These are phyloP conservation scores for Dromiciops gliroides DNA, from an alignment of 2,113 vertebrate genomes.

Conservation along the genomic window DNA sequence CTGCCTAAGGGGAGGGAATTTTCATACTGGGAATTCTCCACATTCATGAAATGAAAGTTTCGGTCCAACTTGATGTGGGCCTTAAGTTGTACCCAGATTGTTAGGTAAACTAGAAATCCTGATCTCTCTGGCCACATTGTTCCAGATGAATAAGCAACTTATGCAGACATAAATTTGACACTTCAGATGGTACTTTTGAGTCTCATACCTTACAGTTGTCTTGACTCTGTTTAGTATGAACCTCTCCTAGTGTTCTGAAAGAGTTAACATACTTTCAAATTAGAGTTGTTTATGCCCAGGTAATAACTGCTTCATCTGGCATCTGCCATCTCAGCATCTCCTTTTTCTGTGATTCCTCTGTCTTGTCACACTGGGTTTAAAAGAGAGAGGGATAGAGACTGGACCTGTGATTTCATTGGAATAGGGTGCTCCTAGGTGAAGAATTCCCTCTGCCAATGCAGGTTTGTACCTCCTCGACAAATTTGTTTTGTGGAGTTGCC, in stretches of 20 bases:
- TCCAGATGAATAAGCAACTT: neutral
- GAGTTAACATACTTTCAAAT: slow-evolving; percentile 3
- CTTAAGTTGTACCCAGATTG: neutral
- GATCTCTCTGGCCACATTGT: slow-evolving; percentile 11
- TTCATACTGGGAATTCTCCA: no score
- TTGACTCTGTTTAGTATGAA: no score
- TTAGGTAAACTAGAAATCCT: slow-evolving; percentile 22
- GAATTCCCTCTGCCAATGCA: no score
- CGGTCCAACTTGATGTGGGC: no score
- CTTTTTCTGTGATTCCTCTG: slow-evolving; percentile 15
- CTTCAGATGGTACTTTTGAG: slow-evolving; percentile 24
- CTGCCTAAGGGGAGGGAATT: no score
- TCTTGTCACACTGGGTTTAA: neutral
- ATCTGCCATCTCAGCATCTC: neutral
- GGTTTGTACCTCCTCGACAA: no score
- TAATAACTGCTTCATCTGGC: neutral
- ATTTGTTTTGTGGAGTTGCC: no score
- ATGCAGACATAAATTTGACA: slow-evolving; percentile 2
- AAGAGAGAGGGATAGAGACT: no score
- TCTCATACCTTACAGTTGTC: no score
- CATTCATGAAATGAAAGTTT: no score
- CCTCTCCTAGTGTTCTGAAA: neutral
- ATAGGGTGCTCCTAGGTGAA: no score
- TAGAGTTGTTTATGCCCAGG: slow-evolving; percentile 22
- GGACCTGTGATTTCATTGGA: no score